Evolutionary conservation across 2,797 vertebrate genomes (phyloP).

Genomic region (Tiaroga cobitis): DNA sequence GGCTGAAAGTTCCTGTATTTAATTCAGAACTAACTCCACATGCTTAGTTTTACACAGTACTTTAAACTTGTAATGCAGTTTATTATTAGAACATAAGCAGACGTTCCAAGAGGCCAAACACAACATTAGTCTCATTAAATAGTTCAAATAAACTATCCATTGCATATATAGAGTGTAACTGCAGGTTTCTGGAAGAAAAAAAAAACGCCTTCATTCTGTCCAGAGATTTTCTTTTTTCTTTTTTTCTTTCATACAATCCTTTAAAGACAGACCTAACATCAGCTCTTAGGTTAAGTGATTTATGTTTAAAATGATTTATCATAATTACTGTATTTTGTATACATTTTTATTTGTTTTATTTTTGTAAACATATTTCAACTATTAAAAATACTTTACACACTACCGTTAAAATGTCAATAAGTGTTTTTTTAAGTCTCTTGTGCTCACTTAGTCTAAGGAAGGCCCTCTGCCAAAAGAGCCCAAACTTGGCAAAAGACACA

Average conservation of each 20-base stretch:
- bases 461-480: neutral
- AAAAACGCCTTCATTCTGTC: neutral
- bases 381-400: neutral
- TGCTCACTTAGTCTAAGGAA: no score
- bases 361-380: neutral
- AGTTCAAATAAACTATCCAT: constrained; percentile 14
- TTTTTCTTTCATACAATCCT: neutral
- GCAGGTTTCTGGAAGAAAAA: neutral
- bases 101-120: constrained; percentile 4
- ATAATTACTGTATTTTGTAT: neutral
- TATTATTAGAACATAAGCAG: constrained; percentile 16
- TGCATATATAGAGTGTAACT: neutral
- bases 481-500: neutral
- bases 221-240: neutral
- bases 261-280: neutral
- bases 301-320: neutral
- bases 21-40: constrained; percentile 2
- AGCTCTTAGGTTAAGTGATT: neutral
- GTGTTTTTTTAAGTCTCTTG: neutral
- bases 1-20: neutral
- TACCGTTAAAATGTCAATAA: neutral
- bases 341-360: neutral
- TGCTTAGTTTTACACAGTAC: neutral
- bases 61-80: constrained; percentile 8
- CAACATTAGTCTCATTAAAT: constrained; percentile 1